Evolutionary conservation across 2,888 invertebrate species (phyloP), one percentile per base, ranked within the genome.

Genomic region (Eilema depressum): DNA sequence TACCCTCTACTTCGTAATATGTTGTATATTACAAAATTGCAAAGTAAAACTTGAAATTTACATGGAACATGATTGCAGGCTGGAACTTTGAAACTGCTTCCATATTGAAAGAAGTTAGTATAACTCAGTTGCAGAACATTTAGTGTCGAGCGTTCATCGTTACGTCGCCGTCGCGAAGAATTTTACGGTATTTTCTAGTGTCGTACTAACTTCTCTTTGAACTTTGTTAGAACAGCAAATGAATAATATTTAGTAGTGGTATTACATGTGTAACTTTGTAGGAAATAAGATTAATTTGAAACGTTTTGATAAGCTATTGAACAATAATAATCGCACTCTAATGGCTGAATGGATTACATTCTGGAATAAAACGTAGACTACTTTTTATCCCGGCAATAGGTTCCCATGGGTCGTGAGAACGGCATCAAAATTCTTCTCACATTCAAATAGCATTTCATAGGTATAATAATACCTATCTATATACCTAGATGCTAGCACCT

Each of bases 51-150:
- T 85, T 83, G 78, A 82, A 86, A 87, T 88, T 87, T 86, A 80
- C 86, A 85, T 82, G 82, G 78, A 86, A 87, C 87, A 87, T 85
- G 85, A 88, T 86, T 89, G 86, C 86, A 76, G 80, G 79, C 76
- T 62, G 75, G 76, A 82, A 86, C 84, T 86, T 85, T 30, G 75
- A 83, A 89, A 89, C 86, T 88, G 85, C 84, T 84, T 78, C 67
- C 80, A 74, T 80, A 79, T 76, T 81, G 85, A 88, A 89, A 89
- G 86, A 89, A 89, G 81, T 86, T 80, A 79, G 80, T 82, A 81
- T 79, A 85, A 86, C 83, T 87, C 70, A 56, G 63, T 80, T 70
- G 73, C 70, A 74, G 78, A 69, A 74, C 82, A 83, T 84, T 82
- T 81, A 79, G 77, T 83, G 81, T 81, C 75, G 81, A 73, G 73